Conservation (phyloP, 2,797 vertebrate species). For the Acanthurus tractus region DNA sequence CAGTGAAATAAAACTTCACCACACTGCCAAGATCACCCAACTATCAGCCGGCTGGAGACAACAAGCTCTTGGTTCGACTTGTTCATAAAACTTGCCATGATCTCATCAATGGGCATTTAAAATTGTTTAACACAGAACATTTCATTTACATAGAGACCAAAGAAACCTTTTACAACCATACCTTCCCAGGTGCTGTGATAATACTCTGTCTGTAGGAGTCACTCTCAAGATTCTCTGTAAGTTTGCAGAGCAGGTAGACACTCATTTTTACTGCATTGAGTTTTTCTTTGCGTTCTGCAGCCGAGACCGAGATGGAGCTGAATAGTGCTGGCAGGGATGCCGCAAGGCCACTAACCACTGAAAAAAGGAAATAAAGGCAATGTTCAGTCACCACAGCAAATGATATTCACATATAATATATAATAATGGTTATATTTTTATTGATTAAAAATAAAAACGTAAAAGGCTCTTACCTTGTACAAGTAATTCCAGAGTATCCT, state of each 20-base stretch:
- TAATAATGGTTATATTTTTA: too few species aligned
- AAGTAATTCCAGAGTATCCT: slow-evolving; percentile 91
- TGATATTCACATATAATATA: too few species aligned
- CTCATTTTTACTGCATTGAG: slow-evolving; percentile 96
- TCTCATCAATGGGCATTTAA: slow-evolving; percentile 87
- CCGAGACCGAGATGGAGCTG: slow-evolving; percentile 76
- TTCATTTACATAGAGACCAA: accelerated
- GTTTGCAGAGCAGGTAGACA: slow-evolving; percentile 91
- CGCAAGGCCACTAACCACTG: slow-evolving; percentile 90
- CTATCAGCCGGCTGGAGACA: slow-evolving; percentile 73
- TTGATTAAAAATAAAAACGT: not conserved
- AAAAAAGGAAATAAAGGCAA: slow-evolving; percentile 19
- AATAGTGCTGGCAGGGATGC: slow-evolving; percentile 87
- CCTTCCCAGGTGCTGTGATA: slow-evolving; percentile 84
- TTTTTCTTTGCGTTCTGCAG: slow-evolving; percentile 86
- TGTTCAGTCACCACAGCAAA: too few species aligned
- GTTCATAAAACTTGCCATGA: slow-evolving; percentile 89
- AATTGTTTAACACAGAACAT: not conserved
- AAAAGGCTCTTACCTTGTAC: slow-evolving; percentile 84
- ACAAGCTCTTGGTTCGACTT: slow-evolving; percentile 73
- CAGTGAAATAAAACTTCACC: slow-evolving; percentile 81
- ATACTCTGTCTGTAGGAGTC: slow-evolving; percentile 84
- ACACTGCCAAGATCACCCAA: slow-evolving; percentile 94
- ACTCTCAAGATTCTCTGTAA: slow-evolving; percentile 91
- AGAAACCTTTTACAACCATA: slow-evolving; percentile 42